These are phyloP conservation scores for Drosophila guanche DNA, from an alignment of 1,140 invertebrate species.

Conservation along the genomic window DNA sequence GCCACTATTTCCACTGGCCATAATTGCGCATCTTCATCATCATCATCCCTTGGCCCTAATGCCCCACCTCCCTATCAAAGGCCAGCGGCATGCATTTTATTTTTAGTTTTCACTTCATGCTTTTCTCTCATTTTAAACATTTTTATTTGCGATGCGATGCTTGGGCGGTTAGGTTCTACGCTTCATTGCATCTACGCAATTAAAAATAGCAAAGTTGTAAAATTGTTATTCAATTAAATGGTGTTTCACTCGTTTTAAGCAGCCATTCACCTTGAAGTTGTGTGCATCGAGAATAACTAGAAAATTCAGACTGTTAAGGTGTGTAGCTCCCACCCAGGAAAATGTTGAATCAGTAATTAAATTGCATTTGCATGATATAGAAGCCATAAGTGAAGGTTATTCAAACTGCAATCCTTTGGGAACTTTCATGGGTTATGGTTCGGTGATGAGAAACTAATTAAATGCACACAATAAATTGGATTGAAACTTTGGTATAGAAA, in stretches of 20 bases:
- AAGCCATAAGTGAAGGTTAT: no score
- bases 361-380: no score
- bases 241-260: conserved; percentile 42
- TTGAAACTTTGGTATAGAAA: no score
- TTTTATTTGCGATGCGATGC: conserved; percentile 36
- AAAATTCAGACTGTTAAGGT: neutral
- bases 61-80: conserved; percentile 10
- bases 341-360: no score
- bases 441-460: no score
- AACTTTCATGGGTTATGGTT: no score
- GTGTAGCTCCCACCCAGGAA: no score
- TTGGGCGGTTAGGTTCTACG: conserved; percentile 47
- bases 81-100: conserved; percentile 54
- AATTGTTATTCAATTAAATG: conserved; percentile 61
- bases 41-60: conserved; percentile 33
- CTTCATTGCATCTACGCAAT: conserved; percentile 69
- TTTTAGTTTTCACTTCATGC: conserved; percentile 51
- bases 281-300: conserved; percentile 6
- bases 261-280: conserved; percentile 53
- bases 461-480: no score
- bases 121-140: conserved; percentile 19
- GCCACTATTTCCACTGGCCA: conserved; percentile 56
- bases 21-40: conserved; percentile 63
- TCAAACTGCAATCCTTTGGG: no score
- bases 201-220: conserved; percentile 53